Evolutionary conservation across 2,888 invertebrate genomes (phyloP).

Genomic region (Nineta flava): DNA sequence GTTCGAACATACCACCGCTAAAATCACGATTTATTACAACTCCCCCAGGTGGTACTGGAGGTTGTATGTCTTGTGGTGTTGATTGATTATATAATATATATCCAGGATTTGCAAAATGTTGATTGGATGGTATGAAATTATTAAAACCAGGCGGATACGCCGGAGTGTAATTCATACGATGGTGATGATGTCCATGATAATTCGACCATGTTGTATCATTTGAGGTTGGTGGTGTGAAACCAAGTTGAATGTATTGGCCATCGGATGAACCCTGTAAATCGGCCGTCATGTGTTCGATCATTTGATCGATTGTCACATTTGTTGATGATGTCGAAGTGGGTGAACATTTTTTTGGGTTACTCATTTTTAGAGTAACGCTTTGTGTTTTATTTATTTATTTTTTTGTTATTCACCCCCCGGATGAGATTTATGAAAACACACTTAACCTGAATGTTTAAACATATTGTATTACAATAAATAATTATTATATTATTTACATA

Average conservation of each 20-base stretch:
- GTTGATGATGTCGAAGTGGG: no score
- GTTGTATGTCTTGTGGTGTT: slow-evolving; percentile 6
- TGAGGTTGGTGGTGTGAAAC: slow-evolving; percentile 26
- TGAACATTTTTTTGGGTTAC: slow-evolving; percentile 20
- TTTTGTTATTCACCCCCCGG: no score
- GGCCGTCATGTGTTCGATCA: slow-evolving; percentile 41
- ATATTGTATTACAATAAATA: no score
- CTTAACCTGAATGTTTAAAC: no score
- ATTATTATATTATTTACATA: no score
- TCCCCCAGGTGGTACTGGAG: slow-evolving; percentile 8
- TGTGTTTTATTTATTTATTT: no score
- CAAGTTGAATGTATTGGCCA: slow-evolving; percentile 38
- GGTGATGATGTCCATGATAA: not conserved
- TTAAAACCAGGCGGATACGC: not conserved
- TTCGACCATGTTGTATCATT: slow-evolving; percentile 20
- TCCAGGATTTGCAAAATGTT: slow-evolving; percentile 4
- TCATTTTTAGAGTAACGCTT: slow-evolving; percentile 17
- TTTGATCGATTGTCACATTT: slow-evolving; percentile 33
- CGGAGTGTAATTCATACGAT: not conserved
- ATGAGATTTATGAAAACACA: no score
- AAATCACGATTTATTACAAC: slow-evolving; percentile 8
- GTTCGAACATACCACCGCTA: not conserved
- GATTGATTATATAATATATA: slow-evolving; percentile 8
- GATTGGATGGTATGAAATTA: not conserved
- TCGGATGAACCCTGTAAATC: slow-evolving; percentile 38